Conservation (phyloP, 2,888 invertebrate genomes). For the Cantharis nigra region DNA sequence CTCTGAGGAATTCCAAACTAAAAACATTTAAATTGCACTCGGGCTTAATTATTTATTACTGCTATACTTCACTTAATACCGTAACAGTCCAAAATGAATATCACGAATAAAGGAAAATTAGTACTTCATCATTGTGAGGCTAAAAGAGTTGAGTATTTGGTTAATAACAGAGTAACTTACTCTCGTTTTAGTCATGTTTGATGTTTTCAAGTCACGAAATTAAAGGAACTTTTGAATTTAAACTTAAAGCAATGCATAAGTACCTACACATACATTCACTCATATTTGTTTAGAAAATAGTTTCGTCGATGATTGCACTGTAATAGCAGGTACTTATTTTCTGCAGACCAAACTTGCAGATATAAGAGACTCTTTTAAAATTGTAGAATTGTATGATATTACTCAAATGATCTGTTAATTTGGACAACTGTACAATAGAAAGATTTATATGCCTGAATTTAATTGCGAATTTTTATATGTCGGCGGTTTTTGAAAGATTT, state of each 20-base stretch:
- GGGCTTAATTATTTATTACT: background rate
- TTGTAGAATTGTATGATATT: too few species aligned
- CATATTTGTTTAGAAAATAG: background rate
- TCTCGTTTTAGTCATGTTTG: slow-evolving; percentile 4
- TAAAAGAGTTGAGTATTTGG: background rate
- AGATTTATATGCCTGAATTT: background rate
- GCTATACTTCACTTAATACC: background rate
- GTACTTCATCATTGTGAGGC: background rate
- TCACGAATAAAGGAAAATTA: background rate
- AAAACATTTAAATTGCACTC: background rate
- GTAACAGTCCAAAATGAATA: background rate
- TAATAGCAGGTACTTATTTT: background rate
- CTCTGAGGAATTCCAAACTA: background rate
- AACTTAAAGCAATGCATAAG: background rate
- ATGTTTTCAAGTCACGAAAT: slow-evolving; percentile 9
- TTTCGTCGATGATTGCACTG: background rate
- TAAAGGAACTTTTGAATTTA: slow-evolving; percentile 11
- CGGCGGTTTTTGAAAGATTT: background rate
- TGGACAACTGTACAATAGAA: background rate
- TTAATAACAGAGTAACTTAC: slow-evolving; percentile 2
- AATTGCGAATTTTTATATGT: background rate
- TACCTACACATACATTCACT: background rate
- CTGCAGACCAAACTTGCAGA: background rate
- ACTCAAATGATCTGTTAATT: background rate
- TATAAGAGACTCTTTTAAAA: background rate